Base-by-base conservation (phyloP, 2,797 vertebrate genomes). In the Protonibea diacanthus region DNA sequence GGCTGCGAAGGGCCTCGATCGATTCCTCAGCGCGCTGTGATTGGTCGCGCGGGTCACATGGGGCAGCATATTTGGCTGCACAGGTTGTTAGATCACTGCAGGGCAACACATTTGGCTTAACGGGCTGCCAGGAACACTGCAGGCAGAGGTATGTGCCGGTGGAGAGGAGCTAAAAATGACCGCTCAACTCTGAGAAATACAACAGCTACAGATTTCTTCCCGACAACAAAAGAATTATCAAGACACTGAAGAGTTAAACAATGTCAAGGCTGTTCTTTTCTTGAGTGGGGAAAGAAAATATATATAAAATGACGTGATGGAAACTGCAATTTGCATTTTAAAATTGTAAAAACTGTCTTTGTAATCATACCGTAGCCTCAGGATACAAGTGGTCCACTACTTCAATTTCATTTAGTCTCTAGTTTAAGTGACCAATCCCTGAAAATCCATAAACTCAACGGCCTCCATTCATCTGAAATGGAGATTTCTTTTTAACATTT, bases 91-190 rank as follows among this genome's bases (percentile, higher is more conserved):
- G 71, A 84, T 91, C 84, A 70, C 84, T 74, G 82, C 74, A 70
- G 76, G 87, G 63, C 55, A 42, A 47, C 71, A 77, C 55, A 73
- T 85, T 93, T 88, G 80, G 86, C 79, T 86, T 71, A 75, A 81
- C 42, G 61, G 72, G 83, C 85, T 91, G 90, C 91, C 93, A 87
- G 88, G 82, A 87, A 90, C 78, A 53, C 78, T 67, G 51, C 74
- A 75, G 74, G 85, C 72, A 29, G 14, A 65, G 55, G 53, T 64
- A 53, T 48, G 55, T 62, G 66, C 51, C 23, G 48, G 48, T 53
- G 20, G 47, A 68, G 53, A 72, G 42, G 57, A 78, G 69, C 74
- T 80, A 82, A 80, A 81, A 64, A 86, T 76, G 1, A 68, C 45
- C 72, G 51, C 29, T 48, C 23, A 40, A 38, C 33, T 71, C 33